Conservation (phyloP, 2,113 vertebrate genomes). For the Oryzias celebensis region DNA sequence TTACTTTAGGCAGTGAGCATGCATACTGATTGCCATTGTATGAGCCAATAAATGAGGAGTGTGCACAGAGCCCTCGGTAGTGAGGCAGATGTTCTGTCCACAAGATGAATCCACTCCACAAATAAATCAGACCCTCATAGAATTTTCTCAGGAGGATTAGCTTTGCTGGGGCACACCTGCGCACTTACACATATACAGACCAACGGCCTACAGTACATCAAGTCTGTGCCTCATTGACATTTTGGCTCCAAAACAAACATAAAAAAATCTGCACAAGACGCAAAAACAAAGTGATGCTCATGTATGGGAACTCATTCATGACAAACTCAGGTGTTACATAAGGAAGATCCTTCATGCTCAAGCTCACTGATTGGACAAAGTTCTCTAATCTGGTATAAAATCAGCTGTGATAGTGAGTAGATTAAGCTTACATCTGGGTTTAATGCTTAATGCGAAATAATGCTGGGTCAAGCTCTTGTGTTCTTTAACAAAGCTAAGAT, state of each 20-base stretch:
- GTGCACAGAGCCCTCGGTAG: slow-evolving; percentile 33
- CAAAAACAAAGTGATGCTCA: background rate
- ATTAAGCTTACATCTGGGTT: slow-evolving; percentile 41
- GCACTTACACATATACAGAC: slow-evolving; percentile 36
- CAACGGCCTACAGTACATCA: slow-evolving; percentile 36
- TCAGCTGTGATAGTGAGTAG: slow-evolving; percentile 32
- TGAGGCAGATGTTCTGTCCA: slow-evolving; percentile 59
- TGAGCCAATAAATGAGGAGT: slow-evolving; percentile 21
- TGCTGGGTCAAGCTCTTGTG: slow-evolving; percentile 43
- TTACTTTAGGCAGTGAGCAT: slow-evolving; percentile 23
- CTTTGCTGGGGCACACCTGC: slow-evolving; percentile 71
- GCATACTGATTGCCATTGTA: slow-evolving; percentile 33
- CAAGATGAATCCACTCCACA: slow-evolving; percentile 67
- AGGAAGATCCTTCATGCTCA: slow-evolving; percentile 8
- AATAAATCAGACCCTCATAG: slow-evolving; percentile 62
- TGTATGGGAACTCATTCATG: background rate
- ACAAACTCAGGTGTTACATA: slow-evolving; percentile 27
- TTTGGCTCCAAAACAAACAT: too few species aligned
- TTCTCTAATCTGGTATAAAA: slow-evolving; percentile 55
- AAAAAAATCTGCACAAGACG: too few species aligned
- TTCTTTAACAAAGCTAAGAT: slow-evolving; percentile 6
- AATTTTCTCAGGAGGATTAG: slow-evolving; percentile 50
- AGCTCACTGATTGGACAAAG: slow-evolving; percentile 23
- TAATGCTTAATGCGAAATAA: slow-evolving; percentile 9
- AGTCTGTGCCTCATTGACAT: slow-evolving; percentile 11